Evolutionary conservation across 2,888 invertebrate genomes (phyloP).

Genomic region (Coleophora deauratella): DNA sequence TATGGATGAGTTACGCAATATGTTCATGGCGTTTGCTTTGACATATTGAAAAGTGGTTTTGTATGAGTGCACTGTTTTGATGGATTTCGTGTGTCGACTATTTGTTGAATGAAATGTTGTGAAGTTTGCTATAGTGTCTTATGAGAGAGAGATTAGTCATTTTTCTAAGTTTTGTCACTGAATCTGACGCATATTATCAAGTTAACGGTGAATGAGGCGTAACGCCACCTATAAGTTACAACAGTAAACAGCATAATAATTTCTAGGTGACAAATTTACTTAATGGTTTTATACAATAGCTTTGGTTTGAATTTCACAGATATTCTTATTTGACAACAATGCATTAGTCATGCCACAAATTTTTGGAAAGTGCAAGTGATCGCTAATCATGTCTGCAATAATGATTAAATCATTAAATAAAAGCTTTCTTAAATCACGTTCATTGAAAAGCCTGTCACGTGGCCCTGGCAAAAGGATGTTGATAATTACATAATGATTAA

Average conservation of each 20-base stretch:
- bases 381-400: conserved; percentile 7
- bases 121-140: no score
- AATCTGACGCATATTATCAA: no score
- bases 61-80: conserved; percentile 1
- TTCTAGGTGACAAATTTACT: no score
- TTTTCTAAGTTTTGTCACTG: no score
- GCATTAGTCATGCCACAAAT: conserved; percentile 5
- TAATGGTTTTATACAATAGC: no score
- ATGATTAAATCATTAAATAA: conserved; percentile 6
- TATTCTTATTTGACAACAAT: background rate
- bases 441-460: conserved; percentile 3
- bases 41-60: background rate
- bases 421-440: conserved; percentile 13
- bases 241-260: no score
- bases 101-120: background rate
- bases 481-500: conserved; percentile 1
- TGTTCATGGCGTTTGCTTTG: conserved; percentile 26
- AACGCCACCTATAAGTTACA: no score
- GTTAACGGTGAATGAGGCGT: no score
- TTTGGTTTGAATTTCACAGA: background rate
- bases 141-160: no score
- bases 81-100: background rate
- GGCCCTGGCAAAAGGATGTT: conserved; percentile 2
- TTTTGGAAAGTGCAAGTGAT: conserved; percentile 12
- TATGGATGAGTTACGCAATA: conserved; percentile 41